Base-by-base conservation (phyloP, 1,140 invertebrate genomes). In the Pinna nobilis region DNA sequence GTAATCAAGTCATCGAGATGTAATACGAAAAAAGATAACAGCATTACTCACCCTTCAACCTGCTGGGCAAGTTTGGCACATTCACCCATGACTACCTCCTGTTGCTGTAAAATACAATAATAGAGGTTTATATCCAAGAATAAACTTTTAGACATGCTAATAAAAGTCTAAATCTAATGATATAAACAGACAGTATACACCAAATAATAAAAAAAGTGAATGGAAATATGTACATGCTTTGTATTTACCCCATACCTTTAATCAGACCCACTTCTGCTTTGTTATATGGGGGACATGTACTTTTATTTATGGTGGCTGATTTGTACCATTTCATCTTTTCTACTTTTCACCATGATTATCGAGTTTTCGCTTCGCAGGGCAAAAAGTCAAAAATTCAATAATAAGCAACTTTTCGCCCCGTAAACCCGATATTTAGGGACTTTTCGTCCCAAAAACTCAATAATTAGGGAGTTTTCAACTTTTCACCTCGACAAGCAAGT, bases 21-120 rank as follows among this genome's bases (percentile, higher is more conserved):
- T 11, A 9, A 7, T 18, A n/a, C 11, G 7, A 9, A 1, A 3
- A 23, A 7, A 9, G 7, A 7, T 53, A 5, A 33, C 55, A 13
- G 3, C 25, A 15, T 7, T 15, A 65, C 59, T 70, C 77, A 87
- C 85, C 79, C 82, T 72, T 85, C 78, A 2, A 83, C 81, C 39
- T 82, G 78, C 33, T 86, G 83, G 18, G 81, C 82, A 59, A 87
- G 79, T 57, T 84, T 87, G 3, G 84, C 79, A 79, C 85, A 86
- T 70, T 86, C 84, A 76, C 83, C 82, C 79, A 85, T 84, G 2
- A 87, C 82, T 33, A 81, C 70, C 41, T 86, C 84, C 78, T 87
- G 84, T 84, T 86, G 84, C 86, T 87, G 70, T 37, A 82, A 77
- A 60, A 60, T 57, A 67, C 30, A 60, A 59, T 59, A 18, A 33